Evolutionary conservation across 2,888 invertebrate genomes (phyloP), one percentile per base, ranked within the genome.

Genomic region (Synergus japonicus): DNA sequence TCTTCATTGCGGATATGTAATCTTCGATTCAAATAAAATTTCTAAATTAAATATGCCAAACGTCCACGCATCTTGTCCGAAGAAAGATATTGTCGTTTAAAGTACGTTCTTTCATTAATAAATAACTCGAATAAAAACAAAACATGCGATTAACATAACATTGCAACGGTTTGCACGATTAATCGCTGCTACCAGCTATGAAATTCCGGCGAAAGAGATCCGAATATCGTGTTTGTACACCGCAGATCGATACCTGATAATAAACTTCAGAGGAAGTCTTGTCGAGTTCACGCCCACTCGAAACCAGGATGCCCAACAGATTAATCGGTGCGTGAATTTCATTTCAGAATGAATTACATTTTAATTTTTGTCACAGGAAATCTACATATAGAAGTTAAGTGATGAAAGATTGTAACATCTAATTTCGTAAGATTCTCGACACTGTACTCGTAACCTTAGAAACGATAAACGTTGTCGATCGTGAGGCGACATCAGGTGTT

Each of bases 141-240:
- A 69, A 73, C 49, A 18, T 12, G 22, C 22, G 13, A 73, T 54
- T 73, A 73, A 73, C 73, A 73, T 73, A 73, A 54, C 29, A 54
- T 49, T 13, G 69, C 15, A 29, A 29, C 29, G 69, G 29, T 69
- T 69, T 73, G 49, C 37, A 73, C 73, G 29, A 73, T 73, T 73
- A 54, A 73, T 73, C 37, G 73, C 54, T 46, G 54, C 54, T 73
- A 73, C 73, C 54, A 73, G 73, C 73, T 54, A 73, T 49, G 49
- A 73, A 73, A 73, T 73, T 49, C 13, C 37, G 37, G n/a, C 15
- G 54, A n/a, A 1, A 29, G 18, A 44, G 49, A 37, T 73, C 37
- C 73, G 29, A 73, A 73, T 73, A 54, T 22, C 22, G 13, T 67
- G 22, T 15, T 67, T 18, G 43, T 67, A 44, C 44, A 67, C 22